Conservation (phyloP, 2,888 invertebrate species). For the Oeneis ivallda region DNA sequence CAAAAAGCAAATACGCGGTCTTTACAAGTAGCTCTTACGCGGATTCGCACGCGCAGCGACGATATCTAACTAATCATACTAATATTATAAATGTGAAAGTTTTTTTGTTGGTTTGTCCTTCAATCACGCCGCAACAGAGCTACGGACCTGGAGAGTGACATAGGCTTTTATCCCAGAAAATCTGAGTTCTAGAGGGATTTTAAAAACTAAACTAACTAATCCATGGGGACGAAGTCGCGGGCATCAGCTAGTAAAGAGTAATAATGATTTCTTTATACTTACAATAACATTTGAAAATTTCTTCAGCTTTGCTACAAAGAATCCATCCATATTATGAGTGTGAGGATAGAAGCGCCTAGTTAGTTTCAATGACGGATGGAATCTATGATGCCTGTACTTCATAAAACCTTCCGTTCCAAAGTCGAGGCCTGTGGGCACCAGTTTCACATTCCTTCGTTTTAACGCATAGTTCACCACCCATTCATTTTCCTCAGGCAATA, state of each 20-base stretch:
- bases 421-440: constrained; percentile 95
- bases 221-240: too few species aligned
- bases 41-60: too few species aligned
- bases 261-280: constrained; percentile 48
- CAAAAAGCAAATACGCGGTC: too few species aligned
- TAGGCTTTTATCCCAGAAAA: too few species aligned
- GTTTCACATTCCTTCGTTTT: constrained; percentile 94
- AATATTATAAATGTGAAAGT: too few species aligned
- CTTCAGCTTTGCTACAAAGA: constrained; percentile 98
- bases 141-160: too few species aligned
- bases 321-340: constrained; percentile 99
- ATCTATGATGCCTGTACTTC: constrained; percentile 91
- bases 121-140: too few species aligned
- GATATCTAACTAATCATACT: too few species aligned
- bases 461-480: constrained; percentile 97
- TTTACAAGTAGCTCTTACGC: too few species aligned
- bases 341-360: constrained; percentile 98
- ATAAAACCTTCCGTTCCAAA: constrained; percentile 98
- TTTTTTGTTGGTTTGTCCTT: too few species aligned
- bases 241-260: background rate
- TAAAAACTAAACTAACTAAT: too few species aligned
- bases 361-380: constrained; percentile 94
- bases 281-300: constrained; percentile 93
- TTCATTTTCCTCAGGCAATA: constrained; percentile 99
- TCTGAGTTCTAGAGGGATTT: too few species aligned